Base-by-base conservation (phyloP, 2,113 vertebrate species). In the Hoplias malabaricus region DNA sequence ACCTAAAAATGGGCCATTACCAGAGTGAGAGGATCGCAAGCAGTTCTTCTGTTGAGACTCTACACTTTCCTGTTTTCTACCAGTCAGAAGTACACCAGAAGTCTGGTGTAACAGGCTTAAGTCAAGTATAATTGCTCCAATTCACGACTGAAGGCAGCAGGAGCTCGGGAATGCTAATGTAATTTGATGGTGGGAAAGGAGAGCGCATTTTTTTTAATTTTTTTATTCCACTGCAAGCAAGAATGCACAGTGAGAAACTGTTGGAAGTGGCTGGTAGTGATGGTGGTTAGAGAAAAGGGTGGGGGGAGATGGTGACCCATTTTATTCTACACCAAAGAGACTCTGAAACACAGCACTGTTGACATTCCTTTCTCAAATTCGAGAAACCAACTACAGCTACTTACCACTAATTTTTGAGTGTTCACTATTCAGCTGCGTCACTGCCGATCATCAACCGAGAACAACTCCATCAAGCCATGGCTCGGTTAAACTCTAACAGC, bases 401-500 rank as follows among this genome's bases (percentile, higher is more conserved):
- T 71, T 71, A 76, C 71, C 40, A 7, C 43, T 63, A 5, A 66
- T 16, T 21, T 38, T 25, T 42, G n/a, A 79, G 57, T 62, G 72
- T n/a, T 50, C 50, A 42, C 31, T 12, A 50, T 65, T 34, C 1
- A 69, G 48, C 19, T 27, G 14, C 31, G 21, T 33, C 61, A 34
- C 29, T 59, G 43, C 38, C 9, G 19, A 68, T 54, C 33, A 11
- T n/a, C 38, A 46, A 59, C 42, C 13, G 27, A 82, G 69, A 46
- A 27, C 46, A 40, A 68, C 8, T n/a, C n/a, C n/a, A 57, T 38
- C 57, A 40, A 19, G 40, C 40, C 10, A 34, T 25, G 23, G 54
- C 50, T 57, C 31, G 40, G 62, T 78, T 66, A 79, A 79, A 81
- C 50, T 72, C 79, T 84, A 84, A 84, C 61, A n/a, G 25, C 25